A percentile compares a stretch with the other conserved stretches of the same genome.
These are phyloP conservation scores for Cheirogaleus medius DNA, from an alignment of 2,113 vertebrate species.

Conservation along the genomic window DNA sequence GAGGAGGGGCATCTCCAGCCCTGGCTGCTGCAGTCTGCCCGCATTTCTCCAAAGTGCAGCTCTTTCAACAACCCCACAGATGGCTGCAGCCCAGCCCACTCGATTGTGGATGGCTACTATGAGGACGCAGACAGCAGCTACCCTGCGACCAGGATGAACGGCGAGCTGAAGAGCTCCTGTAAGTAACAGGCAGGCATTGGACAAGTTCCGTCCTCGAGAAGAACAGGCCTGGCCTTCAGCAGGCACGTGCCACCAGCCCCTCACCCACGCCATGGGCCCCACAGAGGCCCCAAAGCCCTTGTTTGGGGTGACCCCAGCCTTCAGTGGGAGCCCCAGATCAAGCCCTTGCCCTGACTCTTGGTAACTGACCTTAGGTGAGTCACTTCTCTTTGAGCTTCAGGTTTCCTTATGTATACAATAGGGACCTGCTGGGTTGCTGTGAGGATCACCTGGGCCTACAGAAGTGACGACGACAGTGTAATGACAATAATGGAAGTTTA, in stretches of 20 bases:
- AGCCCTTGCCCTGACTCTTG: not conserved
- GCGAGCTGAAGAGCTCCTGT: conserved; percentile 95
- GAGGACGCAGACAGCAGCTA: conserved; percentile 98
- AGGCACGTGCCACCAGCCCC: not conserved
- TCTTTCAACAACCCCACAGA: conserved; percentile 82
- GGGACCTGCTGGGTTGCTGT: not conserved
- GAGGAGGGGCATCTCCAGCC: not conserved
- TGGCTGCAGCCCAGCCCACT: conserved; percentile 93
- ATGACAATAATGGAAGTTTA: not conserved
- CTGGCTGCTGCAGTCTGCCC: not conserved
- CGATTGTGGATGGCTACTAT: conserved; percentile 94
- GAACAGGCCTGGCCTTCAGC: not conserved
- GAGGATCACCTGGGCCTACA: not conserved
- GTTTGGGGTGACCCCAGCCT: not conserved
- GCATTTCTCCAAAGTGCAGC: not conserved
- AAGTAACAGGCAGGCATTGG: conserved; percentile 61
- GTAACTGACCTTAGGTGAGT: not conserved
- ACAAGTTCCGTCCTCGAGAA: not conserved
- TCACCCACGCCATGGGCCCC: not conserved
- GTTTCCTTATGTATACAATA: not conserved
- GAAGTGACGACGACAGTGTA: too few relatives aligned
- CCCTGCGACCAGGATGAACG: conserved; percentile 92
- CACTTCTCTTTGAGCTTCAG: not conserved
- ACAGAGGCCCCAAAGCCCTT: not conserved
- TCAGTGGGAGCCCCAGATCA: not conserved